Base-by-base conservation (phyloP, 2,113 vertebrate species). In the Neogobius melanostomus region DNA sequence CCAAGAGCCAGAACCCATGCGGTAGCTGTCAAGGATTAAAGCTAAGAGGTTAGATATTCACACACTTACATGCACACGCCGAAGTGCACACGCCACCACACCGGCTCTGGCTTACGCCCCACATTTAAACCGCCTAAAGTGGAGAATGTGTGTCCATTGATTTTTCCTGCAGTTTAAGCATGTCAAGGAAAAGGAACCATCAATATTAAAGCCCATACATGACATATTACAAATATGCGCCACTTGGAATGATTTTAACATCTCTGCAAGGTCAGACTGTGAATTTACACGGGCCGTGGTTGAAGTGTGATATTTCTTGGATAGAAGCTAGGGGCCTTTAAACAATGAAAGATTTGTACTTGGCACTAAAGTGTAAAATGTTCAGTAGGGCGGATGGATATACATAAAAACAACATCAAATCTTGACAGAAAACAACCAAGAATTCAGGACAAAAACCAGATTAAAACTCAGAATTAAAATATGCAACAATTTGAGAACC, bases 181-280 rank as follows among this genome's bases (percentile, higher is more conserved):
- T 48, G 68, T 63, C 63, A 69, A 5, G 45, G 68, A 79, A 66
- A 70, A 70, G 8, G 17, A 45, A 21, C 21, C 7, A 3, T 88
- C 51, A 88, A 88, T 81, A 86, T 82, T 88, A 71, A 73, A 85
- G 57, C 21, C 6, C 14, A 15, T 47, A 49, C 68, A 80, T 85
- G 36, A 85, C 83, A 83, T 76, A 82, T 82, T 85, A 74, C 72
- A 77, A 73, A 78, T 82, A 7, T 64, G 45, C 69, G 81, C 82
- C 82, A 77, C 65, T 64, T 69, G 85, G 43, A 78, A 84, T 82
- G 44, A 65, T 76, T 28, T 74, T 61, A 70, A 72, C 64, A 15
- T 65, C 56, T 4, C 50, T 51, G 16, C 75, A 72, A 80, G 70
- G 68, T 74, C 52, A 36, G 10, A 15, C n/a, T 14, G 17, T 50